Evolutionary conservation across 1,140 invertebrate species (phyloP), one percentile per base, ranked within the genome.

Genomic region (Periplaneta americana): DNA sequence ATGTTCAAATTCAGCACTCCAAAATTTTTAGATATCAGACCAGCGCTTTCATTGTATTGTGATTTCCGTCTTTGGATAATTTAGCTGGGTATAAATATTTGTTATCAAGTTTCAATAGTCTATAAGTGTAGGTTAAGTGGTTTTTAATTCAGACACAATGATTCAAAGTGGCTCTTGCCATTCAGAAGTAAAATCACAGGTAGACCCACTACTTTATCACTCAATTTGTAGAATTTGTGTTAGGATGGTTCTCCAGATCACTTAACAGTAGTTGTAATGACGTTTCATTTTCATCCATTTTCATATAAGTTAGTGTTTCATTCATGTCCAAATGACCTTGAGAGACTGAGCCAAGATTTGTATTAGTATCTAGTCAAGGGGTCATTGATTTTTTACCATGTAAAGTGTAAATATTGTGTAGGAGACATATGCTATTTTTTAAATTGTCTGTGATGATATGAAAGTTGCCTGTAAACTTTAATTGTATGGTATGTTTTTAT

Each of bases 391-490:
- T 78, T 78, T 36, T 78, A 78, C 18, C 76, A 36, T n/a, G 28
- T 78, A 34, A 39, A 78, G 9, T 78, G 76, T 78, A 78, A 78
- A 78, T 78, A 78, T 66, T 78, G 35, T 39, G 76, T 78, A 78
- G 76, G n/a, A 80, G 79, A 80, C 33, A 74, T n/a, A 35, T n/a
- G 35, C 32, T 80, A 80, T 80, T 80, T 80, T 80, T 80, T 74
- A 80, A 80, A 80, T 74, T 80, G 79, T 80, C 79, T 80, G 79
- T 80, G 79, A 80, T 80, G 79, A 80, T 80, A 80, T 66, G 79
- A 80, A 80, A 80, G 79, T 80, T 80, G 79, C 48, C 66, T 80
- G 79, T 80, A 80, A 80, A 80, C 79, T 80, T 80, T 74, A 80
- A 74, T 74, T 74, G 66, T 22, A 78, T 35, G 34, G 76, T 35